phyloP scores from a whole-genome alignment of 2,113 vertebrate species.

The Aegotheles bennettii region DNA sequence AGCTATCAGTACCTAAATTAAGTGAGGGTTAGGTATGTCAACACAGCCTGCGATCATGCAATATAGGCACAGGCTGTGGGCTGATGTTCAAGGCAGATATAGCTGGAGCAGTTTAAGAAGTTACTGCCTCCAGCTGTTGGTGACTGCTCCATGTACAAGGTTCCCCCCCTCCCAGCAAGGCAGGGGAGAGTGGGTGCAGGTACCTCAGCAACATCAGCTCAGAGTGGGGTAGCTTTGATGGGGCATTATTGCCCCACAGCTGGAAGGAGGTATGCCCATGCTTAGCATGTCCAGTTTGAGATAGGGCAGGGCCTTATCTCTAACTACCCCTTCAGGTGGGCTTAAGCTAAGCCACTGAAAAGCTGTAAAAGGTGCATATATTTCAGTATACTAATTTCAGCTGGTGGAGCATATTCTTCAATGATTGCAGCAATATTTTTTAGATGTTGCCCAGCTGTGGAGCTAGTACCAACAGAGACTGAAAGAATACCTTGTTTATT shows the following conservation, averaged over 20 bases:
- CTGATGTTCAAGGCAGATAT: not conserved
- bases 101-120: not conserved
- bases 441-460: not conserved
- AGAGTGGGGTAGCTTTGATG: not conserved
- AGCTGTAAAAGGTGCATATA: not conserved
- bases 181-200: not conserved
- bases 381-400: not conserved
- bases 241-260: not conserved
- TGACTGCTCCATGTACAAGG: accelerated
- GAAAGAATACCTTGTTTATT: not conserved
- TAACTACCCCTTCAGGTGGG: accelerated
- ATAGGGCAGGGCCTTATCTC: not conserved
- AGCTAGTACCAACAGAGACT: accelerated
- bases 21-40: not conserved
- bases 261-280: accelerated
- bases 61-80: not conserved
- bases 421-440: not conserved
- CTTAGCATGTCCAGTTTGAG: not conserved
- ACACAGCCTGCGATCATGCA: not conserved
- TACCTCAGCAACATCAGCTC: not conserved
- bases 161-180: not conserved
- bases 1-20: not conserved
- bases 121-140: not conserved
- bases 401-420: not conserved
- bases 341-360: not conserved